Conservation (phyloP, 1,140 invertebrate species). For the Sitobion miscanthi region DNA sequence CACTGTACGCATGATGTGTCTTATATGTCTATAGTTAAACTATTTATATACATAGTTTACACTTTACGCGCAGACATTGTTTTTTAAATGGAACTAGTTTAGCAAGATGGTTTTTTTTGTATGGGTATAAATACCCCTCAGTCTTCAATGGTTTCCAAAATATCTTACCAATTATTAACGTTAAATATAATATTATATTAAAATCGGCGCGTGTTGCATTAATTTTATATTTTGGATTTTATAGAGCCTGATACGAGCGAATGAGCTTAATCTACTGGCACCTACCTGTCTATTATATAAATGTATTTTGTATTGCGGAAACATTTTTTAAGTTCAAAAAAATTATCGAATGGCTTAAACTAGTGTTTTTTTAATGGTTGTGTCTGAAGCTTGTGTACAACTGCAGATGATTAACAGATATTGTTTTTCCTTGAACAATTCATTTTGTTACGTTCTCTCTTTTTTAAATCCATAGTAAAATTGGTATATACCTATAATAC, state of each 20-base stretch:
- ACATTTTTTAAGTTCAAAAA: neutral
- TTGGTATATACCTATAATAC: neutral
- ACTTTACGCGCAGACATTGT: neutral
- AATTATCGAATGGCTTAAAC: neutral
- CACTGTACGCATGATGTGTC: neutral
- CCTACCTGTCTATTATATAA: neutral
- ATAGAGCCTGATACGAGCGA: neutral
- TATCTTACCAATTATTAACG: neutral
- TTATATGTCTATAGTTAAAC: neutral
- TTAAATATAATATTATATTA: neutral
- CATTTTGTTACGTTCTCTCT: neutral
- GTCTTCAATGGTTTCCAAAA: neutral
- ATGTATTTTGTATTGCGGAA: neutral
- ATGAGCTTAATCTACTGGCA: neutral
- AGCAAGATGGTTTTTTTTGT: neutral
- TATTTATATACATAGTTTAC: neutral
- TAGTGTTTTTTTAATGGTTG: neutral
- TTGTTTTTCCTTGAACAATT: neutral
- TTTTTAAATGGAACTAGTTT: neutral
- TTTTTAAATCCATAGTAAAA: neutral
- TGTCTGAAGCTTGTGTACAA: neutral
- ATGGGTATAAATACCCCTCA: neutral
- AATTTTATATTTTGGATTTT: neutral
- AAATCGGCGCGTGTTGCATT: neutral
- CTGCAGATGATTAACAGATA: too few relatives aligned